A percentile compares a stretch with the other conserved stretches of the same genome.
Evolutionary conservation across 1,140 invertebrate species (phyloP).

Genomic region (Euglossa dilemma): DNA sequence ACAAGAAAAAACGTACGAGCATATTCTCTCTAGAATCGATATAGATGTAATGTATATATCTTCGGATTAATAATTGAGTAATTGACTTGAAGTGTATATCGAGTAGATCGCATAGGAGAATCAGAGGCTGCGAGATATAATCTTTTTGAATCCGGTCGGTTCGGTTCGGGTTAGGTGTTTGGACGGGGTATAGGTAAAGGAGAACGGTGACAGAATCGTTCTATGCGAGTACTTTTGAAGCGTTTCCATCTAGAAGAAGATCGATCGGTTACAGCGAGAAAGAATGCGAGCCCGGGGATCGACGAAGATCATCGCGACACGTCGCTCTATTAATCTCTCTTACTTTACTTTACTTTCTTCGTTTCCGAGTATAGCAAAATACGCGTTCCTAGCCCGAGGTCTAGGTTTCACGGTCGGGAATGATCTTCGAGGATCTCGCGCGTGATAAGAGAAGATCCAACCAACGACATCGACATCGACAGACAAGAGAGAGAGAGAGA

Average conservation of each 20-base stretch:
- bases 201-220: background rate
- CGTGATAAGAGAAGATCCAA: constrained; percentile 41
- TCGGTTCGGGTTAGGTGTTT: background rate
- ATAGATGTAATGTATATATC: constrained; percentile 65
- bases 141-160: background rate
- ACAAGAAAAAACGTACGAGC: constrained; percentile 43
- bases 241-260: background rate
- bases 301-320: constrained; percentile 49
- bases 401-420: background rate
- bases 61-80: constrained; percentile 75
- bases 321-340: background rate
- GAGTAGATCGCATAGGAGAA: constrained; percentile 69
- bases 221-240: constrained; percentile 23
- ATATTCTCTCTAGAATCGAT: constrained; percentile 69
- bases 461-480: constrained; percentile 59
- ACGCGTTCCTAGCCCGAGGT: constrained; percentile 4
- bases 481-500: constrained; percentile 30
- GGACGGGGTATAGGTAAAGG: background rate
- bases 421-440: constrained; percentile 54
- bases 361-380: constrained; percentile 22
- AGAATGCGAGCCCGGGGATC: constrained; percentile 44
- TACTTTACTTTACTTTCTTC: constrained; percentile 29
- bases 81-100: constrained; percentile 80
- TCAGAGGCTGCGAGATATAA: constrained; percentile 37
- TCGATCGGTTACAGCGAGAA: constrained; percentile 13